A percentile compares a stretch with the other conserved stretches of the same genome.
These are phyloP conservation scores for Drosophila testacea DNA, from an alignment of 2,888 invertebrate genomes.

Conservation along the genomic window DNA sequence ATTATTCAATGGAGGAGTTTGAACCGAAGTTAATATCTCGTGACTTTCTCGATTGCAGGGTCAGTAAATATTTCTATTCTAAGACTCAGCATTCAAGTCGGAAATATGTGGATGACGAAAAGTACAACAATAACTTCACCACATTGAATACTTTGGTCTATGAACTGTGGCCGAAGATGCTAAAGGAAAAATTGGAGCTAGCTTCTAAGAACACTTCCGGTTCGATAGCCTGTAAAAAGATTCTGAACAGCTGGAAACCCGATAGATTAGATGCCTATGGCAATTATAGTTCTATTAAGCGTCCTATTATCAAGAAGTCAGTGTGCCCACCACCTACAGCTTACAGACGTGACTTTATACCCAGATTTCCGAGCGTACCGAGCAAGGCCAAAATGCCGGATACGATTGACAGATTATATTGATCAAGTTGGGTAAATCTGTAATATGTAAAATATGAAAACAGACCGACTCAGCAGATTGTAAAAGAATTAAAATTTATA, in stretches of 20 bases:
- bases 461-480: background rate
- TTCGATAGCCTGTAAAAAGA: background rate
- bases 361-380: background rate
- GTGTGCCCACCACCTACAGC: conserved; percentile 27
- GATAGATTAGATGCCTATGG: conserved; percentile 45
- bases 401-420: conserved; percentile 21
- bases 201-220: conserved; percentile 4
- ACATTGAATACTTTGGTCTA: conserved; percentile 43
- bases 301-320: background rate
- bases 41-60: conserved; percentile 1
- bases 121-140: conserved; percentile 39
- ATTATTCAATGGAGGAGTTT: conserved; percentile 5
- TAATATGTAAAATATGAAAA: background rate
- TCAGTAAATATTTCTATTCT: conserved; percentile 1
- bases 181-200: conserved; percentile 3
- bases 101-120: conserved; percentile 31
- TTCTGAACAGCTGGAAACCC: background rate
- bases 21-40: background rate
- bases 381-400: conserved; percentile 10
- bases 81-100: conserved; percentile 11
- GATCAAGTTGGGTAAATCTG: background rate
- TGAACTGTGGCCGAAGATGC: conserved; percentile 38
- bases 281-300: conserved; percentile 10
- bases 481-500: background rate
- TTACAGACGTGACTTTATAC: conserved; percentile 20